Base-by-base conservation (phyloP, 2,113 vertebrate species). In the Deroptyus accipitrinus region DNA sequence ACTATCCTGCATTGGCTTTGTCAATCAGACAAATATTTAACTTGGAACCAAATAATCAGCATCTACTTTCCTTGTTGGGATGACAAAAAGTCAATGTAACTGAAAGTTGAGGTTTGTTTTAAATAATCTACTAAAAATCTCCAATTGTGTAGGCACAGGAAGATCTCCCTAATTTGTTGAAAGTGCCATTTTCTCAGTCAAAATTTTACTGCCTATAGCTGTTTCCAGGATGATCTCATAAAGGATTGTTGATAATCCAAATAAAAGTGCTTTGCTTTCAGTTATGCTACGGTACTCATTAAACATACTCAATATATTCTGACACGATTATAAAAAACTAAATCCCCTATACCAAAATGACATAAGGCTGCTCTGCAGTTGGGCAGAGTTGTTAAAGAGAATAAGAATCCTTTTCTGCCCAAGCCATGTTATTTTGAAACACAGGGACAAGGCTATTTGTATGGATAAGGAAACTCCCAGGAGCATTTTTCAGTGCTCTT, bases 331-430 rank as follows among this genome's bases (percentile, higher is more conserved):
- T 6, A 64, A 48, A 84, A 64, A 89, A 73, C 48, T 18, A 69
- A 78, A 92, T 73, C 52, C 86, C 75, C 66, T 54, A 8, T 19
- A 64, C 39, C 8, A 7, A 77, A 59, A 74, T 61, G 57, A 48
- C 92, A 92, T 95, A 91, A 0, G 66, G 92, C 76, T 84, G 80
- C 94, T 88, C 80, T 86, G 88, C 80, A 91, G 83, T 86, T 95
- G 86, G 52, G 48, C 61, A 86, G 30, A 6, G 46, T 4, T 87
- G 35, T 48, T 84, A 69, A 57, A 84, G 37, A 78, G 67, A 92
- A 20, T 12, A 14, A 73, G 76, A 88, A 79, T 57, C 44, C 31
- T 69, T 16, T 82, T 41, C 86, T 95, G 83, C 62, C 57, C 54
- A 67, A 66, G 52, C 39, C 22, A 27, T 61, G 48, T 31, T 80